phyloP scores from a whole-genome alignment of 2,113 vertebrate species.

The Anhinga anhinga region DNA sequence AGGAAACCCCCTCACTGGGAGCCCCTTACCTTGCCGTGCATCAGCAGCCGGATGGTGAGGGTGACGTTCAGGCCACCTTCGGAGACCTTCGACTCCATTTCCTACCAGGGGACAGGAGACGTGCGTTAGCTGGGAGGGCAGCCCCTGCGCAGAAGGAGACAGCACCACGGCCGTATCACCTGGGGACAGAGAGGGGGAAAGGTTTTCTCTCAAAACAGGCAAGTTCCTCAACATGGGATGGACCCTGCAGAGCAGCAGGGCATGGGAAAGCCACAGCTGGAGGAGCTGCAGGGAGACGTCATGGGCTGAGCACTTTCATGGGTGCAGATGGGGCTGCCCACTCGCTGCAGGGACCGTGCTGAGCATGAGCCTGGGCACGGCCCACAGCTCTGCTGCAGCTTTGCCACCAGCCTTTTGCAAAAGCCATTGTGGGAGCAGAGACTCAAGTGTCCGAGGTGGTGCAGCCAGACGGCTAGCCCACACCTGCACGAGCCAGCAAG shows the following conservation, averaged over 20 bases:
- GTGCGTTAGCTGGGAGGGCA: conserved; percentile 49
- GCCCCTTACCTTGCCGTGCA: conserved; percentile 95
- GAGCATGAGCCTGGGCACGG: neutral
- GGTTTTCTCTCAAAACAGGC: neutral
- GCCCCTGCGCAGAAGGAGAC: conserved; percentile 72
- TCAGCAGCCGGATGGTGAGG: conserved; percentile 96
- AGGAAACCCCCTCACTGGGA: fast-evolving
- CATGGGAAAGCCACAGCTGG: neutral
- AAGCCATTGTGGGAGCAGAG: neutral
- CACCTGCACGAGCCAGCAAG: neutral
- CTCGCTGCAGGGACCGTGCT: fast-evolving
- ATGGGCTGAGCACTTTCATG: neutral
- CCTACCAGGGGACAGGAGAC: conserved; percentile 65
- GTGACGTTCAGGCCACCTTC: conserved; percentile 97
- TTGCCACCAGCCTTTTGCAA: neutral
- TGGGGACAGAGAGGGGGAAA: conserved; percentile 25
- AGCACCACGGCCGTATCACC: conserved; percentile 79
- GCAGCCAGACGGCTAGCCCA: too few relatives aligned
- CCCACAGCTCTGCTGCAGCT: neutral
- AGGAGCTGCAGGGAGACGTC: neutral
- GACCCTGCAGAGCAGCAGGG: neutral
- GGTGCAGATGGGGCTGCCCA: neutral
- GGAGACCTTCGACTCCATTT: conserved; percentile 95
- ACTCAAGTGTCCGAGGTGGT: neutral
- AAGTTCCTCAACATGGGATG: fast-evolving